phyloP scores from a whole-genome alignment of 2,888 invertebrate species.

The Tupiocoris notatus region DNA sequence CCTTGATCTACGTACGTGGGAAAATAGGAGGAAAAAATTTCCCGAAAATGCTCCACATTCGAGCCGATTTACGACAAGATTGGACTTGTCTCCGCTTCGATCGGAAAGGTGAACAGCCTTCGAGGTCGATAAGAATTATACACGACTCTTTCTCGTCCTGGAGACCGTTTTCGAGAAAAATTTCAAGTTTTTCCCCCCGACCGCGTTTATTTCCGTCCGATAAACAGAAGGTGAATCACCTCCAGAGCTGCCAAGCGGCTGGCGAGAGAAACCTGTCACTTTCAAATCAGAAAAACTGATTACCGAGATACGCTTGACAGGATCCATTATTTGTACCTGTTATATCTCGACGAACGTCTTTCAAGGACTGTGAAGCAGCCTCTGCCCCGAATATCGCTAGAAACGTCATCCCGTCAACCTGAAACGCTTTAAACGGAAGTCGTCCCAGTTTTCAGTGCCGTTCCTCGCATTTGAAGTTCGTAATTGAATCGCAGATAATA shows the following conservation, averaged over 20 bases:
- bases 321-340: background rate
- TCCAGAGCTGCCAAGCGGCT: background rate
- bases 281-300: background rate
- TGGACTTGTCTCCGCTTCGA: background rate
- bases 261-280: background rate
- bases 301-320: background rate
- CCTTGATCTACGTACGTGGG: too few relatives aligned
- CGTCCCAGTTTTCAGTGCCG: too few relatives aligned
- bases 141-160: too few relatives aligned
- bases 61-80: background rate
- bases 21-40: too few relatives aligned
- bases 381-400: background rate
- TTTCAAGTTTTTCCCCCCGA: background rate
- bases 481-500: too few relatives aligned
- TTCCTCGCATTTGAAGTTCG: too few relatives aligned
- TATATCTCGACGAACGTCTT: background rate
- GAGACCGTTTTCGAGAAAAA: background rate
- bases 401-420: background rate
- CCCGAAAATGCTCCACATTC: too few relatives aligned
- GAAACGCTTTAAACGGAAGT: too few relatives aligned
- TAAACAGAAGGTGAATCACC: background rate
- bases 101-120: background rate
- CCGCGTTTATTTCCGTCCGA: background rate
- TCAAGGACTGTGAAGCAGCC: background rate
- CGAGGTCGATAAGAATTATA: background rate